Base-by-base conservation (phyloP, 2,113 vertebrate genomes). In the Probosciger aterrimus region DNA sequence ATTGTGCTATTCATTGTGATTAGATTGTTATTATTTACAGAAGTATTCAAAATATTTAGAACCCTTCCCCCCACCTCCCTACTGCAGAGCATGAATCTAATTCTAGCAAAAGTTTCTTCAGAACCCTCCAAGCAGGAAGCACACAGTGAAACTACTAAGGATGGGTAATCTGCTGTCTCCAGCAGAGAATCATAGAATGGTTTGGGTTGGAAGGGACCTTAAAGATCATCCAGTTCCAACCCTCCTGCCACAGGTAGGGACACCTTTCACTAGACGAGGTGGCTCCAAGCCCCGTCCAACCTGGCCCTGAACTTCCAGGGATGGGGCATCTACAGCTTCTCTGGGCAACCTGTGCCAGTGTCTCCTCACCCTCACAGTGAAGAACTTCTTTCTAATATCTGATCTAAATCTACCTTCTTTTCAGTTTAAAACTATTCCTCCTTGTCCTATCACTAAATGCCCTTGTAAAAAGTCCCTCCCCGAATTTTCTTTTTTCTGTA, bases 11-110 rank as follows among this genome's bases (percentile, higher is more conserved):
- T 95, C 47, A 17, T 20, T 86, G 43, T 33, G 30, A 94, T 68
- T 31, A 79, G 50, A 57, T 52, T 60, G 74, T 57, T 80, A 47
- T 12, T 47, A 46, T 90, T 85, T 82, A 55, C 27, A 63, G 79
- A 85, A 88, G 13, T 27, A 60, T 64, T 70, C 33, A 49, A 90
- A 91, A 65, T 57, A 75, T 63, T 86, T 89, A 71, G 50, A 84
- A 82, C 24, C 24, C 57, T 59, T n/a, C 1, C 3, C 15, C 12
- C 8, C 2, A 18, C 2, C 8, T n/a, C 6, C 11, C 22, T 6
- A 4, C 46, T 90, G 71, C 64, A 88, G 46, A 93, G 24, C 11
- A 83, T 4, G 0, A 81, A 81, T n/a, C 18, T 55, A 88, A 88
- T 68, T 46, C 68, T 24, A 83, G 64, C 41, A 90, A 81, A 82